Evolutionary conservation across 2,888 invertebrate genomes (phyloP).

Genomic region (Thalpophila matura): DNA sequence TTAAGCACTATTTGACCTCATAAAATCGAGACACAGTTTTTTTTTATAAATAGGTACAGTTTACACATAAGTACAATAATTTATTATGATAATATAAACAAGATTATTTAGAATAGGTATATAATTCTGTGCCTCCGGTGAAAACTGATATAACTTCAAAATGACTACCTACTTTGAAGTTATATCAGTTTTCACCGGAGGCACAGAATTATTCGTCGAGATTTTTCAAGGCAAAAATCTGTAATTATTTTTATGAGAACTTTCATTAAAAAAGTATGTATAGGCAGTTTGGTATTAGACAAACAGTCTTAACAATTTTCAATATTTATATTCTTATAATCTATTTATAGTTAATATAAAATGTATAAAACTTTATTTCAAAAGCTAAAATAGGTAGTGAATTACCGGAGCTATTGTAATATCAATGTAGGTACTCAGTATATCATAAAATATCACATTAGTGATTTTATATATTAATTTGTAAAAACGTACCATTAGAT

Average conservation of each 20-base stretch:
- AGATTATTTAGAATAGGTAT: not conserved
- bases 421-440: not conserved
- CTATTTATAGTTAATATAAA: constrained; percentile 25
- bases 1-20: constrained; percentile 16
- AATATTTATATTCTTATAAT: not conserved
- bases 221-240: constrained; percentile 4
- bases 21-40: not conserved
- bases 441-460: constrained; percentile 7
- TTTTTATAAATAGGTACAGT: constrained; percentile 6
- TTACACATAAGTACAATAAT: constrained; percentile 3
- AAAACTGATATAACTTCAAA: too few species aligned
- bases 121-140: too few species aligned
- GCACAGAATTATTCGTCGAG: too few species aligned
- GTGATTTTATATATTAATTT: constrained; percentile 3
- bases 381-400: constrained; percentile 21
- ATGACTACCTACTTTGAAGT: too few species aligned
- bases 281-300: not conserved
- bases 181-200: too few species aligned
- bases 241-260: not conserved
- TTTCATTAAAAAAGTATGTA: too few species aligned
- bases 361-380: constrained; percentile 27
- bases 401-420: constrained; percentile 8
- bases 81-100: constrained; percentile 9
- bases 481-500: not conserved
- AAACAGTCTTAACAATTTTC: not conserved